phyloP scores from a whole-genome alignment of 1,140 invertebrate genomes.

The Apis dorsata region DNA sequence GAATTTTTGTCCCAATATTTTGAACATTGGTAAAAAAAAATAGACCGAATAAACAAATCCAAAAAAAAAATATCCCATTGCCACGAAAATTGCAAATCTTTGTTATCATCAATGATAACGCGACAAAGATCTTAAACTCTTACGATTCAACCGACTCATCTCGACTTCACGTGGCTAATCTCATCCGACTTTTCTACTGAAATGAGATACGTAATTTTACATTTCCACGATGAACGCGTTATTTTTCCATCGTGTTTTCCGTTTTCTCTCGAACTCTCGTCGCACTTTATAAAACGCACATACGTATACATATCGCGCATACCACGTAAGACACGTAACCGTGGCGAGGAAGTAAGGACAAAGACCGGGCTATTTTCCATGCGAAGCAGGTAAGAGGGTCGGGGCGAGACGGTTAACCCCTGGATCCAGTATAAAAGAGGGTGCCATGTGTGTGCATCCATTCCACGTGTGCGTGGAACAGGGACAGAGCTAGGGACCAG shows the following conservation, averaged over 20 bases:
- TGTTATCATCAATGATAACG: not conserved
- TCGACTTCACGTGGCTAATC: slow-evolving; percentile 12
- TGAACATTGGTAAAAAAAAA: too few species aligned
- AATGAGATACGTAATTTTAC: not conserved
- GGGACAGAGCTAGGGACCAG: too few species aligned
- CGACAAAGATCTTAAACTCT: not conserved
- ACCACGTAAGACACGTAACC: not conserved
- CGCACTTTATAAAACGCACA: slow-evolving; percentile 25
- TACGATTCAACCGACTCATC: too few species aligned
- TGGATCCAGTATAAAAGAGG: slow-evolving; percentile 57
- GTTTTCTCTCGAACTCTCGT: not conserved
- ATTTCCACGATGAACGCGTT: not conserved
- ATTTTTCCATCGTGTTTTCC: slow-evolving; percentile 8
- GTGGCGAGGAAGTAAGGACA: slow-evolving; percentile 35
- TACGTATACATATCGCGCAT: not conserved
- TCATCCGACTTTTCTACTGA: not conserved
- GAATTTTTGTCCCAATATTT: too few species aligned
- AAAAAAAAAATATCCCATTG: not conserved
- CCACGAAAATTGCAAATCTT: not conserved
- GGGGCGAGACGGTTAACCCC: slow-evolving; percentile 50
- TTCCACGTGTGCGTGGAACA: too few species aligned
- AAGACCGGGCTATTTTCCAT: slow-evolving; percentile 54
- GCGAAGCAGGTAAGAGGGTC: slow-evolving; percentile 41
- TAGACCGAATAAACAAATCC: not conserved
- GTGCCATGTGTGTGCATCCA: not conserved